Percentiles rank a stretch among this genome's conserved stretches.
phyloP scores from a whole-genome alignment of 1,140 invertebrate genomes.

The Drosophila ironensis region DNA sequence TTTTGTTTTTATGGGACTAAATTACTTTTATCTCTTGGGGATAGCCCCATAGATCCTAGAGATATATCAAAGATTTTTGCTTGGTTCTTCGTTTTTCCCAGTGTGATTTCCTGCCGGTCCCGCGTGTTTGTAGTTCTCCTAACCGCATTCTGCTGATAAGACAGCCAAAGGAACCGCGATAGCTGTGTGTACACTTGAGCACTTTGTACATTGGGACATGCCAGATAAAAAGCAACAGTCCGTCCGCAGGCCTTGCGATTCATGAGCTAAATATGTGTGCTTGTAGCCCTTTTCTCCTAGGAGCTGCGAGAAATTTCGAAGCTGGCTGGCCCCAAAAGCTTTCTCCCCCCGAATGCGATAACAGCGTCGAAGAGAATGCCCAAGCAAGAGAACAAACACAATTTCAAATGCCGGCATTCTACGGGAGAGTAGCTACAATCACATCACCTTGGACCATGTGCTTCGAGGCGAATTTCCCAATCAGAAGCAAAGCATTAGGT shows the following conservation, averaged over 20 bases:
- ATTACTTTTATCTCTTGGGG: no score
- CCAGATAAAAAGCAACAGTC: constrained; percentile 59
- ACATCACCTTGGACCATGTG: constrained; percentile 9
- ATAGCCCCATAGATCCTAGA: no score
- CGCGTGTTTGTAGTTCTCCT: constrained; percentile 29
- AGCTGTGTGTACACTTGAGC: constrained; percentile 5
- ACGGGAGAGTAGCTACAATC: not conserved
- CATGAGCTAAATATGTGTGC: constrained; percentile 51
- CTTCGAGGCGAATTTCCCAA: not conserved
- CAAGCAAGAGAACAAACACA: not conserved
- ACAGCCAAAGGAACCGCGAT: constrained; percentile 54
- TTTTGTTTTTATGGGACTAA: no score
- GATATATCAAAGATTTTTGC: no score
- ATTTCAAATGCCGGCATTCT: constrained; percentile 33
- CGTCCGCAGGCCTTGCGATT: constrained; percentile 20
- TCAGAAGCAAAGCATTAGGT: no score
- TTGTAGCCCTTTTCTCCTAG: constrained; percentile 35
- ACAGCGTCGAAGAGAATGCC: constrained; percentile 9
- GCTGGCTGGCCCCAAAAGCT: constrained; percentile 14
- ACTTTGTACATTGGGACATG: constrained; percentile 39
- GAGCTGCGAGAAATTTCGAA: constrained; percentile 15
- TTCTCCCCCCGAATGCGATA: constrained; percentile 35
- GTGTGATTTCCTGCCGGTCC: not conserved
- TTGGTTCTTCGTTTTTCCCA: not conserved
- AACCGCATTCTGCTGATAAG: constrained; percentile 51